A percentile compares a stretch with the other conserved stretches of the same genome.
These are phyloP conservation scores for Acholoe squamosa DNA, from an alignment of 2,888 invertebrate species.

Conservation along the genomic window DNA sequence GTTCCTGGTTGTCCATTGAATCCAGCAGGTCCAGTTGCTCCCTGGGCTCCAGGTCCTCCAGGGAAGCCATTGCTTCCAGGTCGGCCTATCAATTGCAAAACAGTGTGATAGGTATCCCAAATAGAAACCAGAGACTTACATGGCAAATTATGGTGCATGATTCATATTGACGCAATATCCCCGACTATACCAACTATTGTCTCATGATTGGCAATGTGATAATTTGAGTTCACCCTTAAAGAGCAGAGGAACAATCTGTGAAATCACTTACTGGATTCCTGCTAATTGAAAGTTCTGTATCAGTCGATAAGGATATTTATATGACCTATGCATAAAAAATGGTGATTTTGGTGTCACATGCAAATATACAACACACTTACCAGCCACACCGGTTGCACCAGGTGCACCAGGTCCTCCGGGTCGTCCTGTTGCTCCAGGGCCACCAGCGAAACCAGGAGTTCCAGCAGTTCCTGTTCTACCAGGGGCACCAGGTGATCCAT, in stretches of 20 bases:
- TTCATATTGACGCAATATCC: too few relatives aligned
- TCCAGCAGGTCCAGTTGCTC: constrained; percentile 55
- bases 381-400: constrained; percentile 50
- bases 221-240: too few relatives aligned
- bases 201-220: too few relatives aligned
- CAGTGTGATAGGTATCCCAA: not conserved
- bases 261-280: too few relatives aligned
- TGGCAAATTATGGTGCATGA: too few relatives aligned
- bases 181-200: too few relatives aligned
- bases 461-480: constrained; percentile 58
- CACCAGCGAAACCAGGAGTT: constrained; percentile 54
- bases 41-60: constrained; percentile 54
- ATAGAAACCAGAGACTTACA: too few relatives aligned
- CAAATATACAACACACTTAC: not conserved
- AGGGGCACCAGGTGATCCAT: constrained; percentile 50
- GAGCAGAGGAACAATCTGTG: too few relatives aligned
- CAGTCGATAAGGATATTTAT: too few relatives aligned
- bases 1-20: constrained; percentile 45
- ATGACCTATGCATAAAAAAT: too few relatives aligned
- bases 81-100: constrained; percentile 71
- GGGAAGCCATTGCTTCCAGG: constrained; percentile 60
- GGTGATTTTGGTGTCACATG: too few relatives aligned
- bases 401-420: constrained; percentile 54
- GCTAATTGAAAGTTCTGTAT: too few relatives aligned
- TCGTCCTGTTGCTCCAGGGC: constrained; percentile 58